Evolutionary conservation across 2,113 vertebrate genomes (phyloP).

Genomic region (Dendrocopos noguchii): DNA sequence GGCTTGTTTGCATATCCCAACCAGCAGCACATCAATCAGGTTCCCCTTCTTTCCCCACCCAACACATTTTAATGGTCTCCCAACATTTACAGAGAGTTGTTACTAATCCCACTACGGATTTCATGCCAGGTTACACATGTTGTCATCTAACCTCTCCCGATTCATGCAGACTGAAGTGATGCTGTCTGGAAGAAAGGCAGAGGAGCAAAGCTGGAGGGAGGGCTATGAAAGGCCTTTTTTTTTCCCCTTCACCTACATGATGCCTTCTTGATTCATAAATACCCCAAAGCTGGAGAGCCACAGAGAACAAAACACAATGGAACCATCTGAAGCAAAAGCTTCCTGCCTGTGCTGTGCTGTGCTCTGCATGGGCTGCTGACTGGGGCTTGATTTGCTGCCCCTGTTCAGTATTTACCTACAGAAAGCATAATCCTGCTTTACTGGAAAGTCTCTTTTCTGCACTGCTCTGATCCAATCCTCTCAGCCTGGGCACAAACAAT

Average conservation of each 20-base stretch:
- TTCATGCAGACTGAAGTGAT: not conserved
- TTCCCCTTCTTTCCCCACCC: not conserved
- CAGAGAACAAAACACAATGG: not conserved
- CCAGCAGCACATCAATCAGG: not conserved
- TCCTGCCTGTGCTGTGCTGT: too few species aligned
- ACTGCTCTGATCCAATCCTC: rapidly evolving
- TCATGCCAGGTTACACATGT: not conserved
- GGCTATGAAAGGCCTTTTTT: not conserved
- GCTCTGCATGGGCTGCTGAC: not conserved
- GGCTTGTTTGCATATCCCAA: not conserved
- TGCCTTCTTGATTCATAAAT: not conserved
- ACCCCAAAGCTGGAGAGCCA: not conserved
- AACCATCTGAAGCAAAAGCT: not conserved
- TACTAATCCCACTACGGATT: not conserved
- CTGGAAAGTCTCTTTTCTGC: not conserved
- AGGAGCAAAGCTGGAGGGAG: not conserved
- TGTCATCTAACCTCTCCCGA: not conserved
- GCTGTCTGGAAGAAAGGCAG: not conserved
- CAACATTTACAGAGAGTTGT: not conserved
- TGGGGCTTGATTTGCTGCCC: not conserved
- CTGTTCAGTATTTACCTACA: not conserved
- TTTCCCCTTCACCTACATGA: too few species aligned
- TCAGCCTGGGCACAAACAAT: not conserved
- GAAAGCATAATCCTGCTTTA: not conserved
- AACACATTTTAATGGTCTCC: not conserved